These are phyloP conservation scores for Vanessa tameamea DNA, from an alignment of 1,140 invertebrate genomes.

Conservation along the genomic window DNA sequence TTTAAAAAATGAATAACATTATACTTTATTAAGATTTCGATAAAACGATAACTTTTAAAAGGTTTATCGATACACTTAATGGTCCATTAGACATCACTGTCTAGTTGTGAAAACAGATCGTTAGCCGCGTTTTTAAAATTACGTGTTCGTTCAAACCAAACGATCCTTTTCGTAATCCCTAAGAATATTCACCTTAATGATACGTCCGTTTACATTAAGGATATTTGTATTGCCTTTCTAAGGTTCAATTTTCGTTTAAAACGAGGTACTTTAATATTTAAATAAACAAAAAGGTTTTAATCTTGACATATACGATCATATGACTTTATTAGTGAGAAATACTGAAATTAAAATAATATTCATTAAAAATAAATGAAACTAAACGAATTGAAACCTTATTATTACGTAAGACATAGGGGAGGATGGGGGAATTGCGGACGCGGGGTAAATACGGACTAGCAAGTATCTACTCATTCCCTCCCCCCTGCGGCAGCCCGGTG, in stretches of 20 bases:
- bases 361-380: too few species aligned
- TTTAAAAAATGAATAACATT: too few species aligned
- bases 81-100: constrained; percentile 47
- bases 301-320: too few species aligned
- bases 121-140: constrained; percentile 74
- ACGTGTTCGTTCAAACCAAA: constrained; percentile 54
- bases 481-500: too few species aligned
- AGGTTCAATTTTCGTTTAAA: constrained; percentile 4
- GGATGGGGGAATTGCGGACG: too few species aligned
- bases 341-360: too few species aligned
- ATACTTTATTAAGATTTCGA: not conserved
- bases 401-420: too few species aligned
- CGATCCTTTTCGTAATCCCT: constrained; percentile 73
- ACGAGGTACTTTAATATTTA: not conserved
- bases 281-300: too few species aligned
- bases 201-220: constrained; percentile 66
- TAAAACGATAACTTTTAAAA: not conserved
- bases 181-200: constrained; percentile 72
- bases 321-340: too few species aligned
- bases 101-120: constrained; percentile 64
- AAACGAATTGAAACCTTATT: too few species aligned
- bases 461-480: too few species aligned
- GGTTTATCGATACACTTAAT: not conserved
- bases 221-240: constrained; percentile 56
- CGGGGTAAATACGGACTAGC: too few species aligned